phyloP scores from a whole-genome alignment of 2,888 invertebrate species.

The Frankliniella fusca region DNA sequence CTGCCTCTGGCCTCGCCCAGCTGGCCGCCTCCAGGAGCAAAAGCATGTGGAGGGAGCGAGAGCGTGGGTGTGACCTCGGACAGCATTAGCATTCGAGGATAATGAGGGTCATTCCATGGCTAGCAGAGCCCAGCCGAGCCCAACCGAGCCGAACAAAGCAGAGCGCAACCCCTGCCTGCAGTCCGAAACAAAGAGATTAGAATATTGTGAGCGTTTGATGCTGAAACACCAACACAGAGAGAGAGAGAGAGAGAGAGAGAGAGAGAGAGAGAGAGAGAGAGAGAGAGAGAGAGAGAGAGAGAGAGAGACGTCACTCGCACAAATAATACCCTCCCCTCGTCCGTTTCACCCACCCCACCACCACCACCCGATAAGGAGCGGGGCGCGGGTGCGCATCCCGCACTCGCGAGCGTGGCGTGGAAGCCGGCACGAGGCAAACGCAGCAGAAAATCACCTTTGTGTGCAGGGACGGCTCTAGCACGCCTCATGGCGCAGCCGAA shows the following conservation, averaged over 20 bases:
- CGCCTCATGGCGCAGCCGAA: background rate
- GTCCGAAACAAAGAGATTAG: conserved; percentile 5
- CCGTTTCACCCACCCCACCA: background rate
- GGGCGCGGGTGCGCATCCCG: background rate
- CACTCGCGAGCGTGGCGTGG: background rate
- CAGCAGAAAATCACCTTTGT: conserved; percentile 22
- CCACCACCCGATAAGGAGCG: background rate
- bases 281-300: too few relatives aligned
- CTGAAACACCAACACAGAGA: too few relatives aligned
- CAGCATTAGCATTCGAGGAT: conserved; percentile 5
- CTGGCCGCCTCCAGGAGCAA: background rate
- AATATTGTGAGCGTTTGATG: background rate
- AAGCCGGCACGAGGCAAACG: background rate
- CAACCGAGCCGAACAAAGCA: too few relatives aligned
- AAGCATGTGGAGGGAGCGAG: background rate
- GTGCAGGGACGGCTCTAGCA: background rate
- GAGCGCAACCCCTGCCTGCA: background rate
- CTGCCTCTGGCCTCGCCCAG: too few relatives aligned
- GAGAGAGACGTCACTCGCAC: background rate
- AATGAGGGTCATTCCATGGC: background rate
- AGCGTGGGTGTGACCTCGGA: background rate
- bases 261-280: too few relatives aligned
- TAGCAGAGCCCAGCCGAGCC: background rate
- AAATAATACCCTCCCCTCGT: background rate
- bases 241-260: too few relatives aligned